Conservation (phyloP, 2,113 vertebrate species). For the Empidonax alnorum region DNA sequence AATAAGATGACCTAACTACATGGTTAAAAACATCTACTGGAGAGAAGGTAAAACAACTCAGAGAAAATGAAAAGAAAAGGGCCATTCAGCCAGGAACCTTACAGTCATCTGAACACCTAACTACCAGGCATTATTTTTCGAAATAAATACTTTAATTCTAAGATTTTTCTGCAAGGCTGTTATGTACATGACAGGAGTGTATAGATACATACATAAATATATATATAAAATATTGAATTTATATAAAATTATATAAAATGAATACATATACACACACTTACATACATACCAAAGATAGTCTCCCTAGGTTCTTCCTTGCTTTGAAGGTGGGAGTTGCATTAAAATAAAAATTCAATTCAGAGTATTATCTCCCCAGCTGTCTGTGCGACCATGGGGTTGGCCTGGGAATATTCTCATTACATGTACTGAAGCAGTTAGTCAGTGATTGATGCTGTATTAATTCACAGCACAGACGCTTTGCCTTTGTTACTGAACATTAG, state of each 20-base stretch:
- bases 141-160: conserved; percentile 14
- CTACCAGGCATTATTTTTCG: not conserved
- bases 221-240: not conserved
- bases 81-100: not conserved
- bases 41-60: not conserved
- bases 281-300: conserved; percentile 29
- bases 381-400: conserved; percentile 59
- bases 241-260: too few relatives aligned
- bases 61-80: conserved; percentile 16
- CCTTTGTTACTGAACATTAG: conserved; percentile 85
- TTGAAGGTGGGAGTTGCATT: conserved; percentile 62
- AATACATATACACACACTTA: fast-evolving
- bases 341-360: conserved; percentile 70
- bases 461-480: conserved; percentile 65
- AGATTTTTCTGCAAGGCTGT: conserved; percentile 16
- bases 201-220: not conserved
- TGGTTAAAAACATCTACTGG: not conserved
- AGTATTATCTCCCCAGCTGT: conserved; percentile 70
- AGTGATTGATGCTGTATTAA: conserved; percentile 86
- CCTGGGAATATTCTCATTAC: conserved; percentile 77
- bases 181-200: not conserved
- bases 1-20: not conserved
- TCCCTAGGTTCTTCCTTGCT: conserved; percentile 60
- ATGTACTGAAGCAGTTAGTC: conserved; percentile 74
- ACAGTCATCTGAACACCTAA: not conserved